These are phyloP conservation scores for Diorhabda carinulata DNA, from an alignment of 1,140 invertebrate genomes.

Conservation along the genomic window DNA sequence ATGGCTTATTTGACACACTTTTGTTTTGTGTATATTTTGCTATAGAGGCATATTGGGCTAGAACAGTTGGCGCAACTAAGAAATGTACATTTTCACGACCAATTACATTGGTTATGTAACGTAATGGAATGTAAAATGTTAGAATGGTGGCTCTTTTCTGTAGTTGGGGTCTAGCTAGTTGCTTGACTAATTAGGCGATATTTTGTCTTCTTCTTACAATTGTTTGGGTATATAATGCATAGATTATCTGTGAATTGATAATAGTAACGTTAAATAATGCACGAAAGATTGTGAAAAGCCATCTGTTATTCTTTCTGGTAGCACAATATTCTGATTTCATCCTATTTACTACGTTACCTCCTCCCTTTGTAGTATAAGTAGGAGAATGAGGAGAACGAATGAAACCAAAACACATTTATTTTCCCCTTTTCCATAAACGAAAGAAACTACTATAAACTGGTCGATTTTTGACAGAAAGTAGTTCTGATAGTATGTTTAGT, in stretches of 20 bases:
- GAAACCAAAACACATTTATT: background rate
- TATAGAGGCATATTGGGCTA: conserved; percentile 63
- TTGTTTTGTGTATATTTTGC: conserved; percentile 26
- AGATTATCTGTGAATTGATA: conserved; percentile 6
- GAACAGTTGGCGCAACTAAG: conserved; percentile 68
- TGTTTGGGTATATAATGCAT: background rate
- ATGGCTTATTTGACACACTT: too few species aligned
- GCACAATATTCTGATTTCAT: conserved; percentile 13
- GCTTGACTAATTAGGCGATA: background rate
- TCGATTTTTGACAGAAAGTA: too few species aligned
- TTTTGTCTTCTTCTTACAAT: background rate
- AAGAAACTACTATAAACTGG: background rate
- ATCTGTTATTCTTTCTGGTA: conserved; percentile 10
- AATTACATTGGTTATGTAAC: background rate
- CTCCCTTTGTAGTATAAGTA: conserved; percentile 8
- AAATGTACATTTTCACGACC: conserved; percentile 55
- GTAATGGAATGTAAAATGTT: background rate
- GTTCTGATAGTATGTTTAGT: too few species aligned
- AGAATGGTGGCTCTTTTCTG: background rate
- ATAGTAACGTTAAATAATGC: background rate
- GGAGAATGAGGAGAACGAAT: background rate
- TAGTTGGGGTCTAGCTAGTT: background rate
- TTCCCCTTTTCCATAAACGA: background rate
- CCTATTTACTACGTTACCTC: conserved; percentile 7
- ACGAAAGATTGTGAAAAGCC: conserved; percentile 15